phyloP scores from a whole-genome alignment of 2,113 vertebrate species.

The Malurus alboscapulatus region DNA sequence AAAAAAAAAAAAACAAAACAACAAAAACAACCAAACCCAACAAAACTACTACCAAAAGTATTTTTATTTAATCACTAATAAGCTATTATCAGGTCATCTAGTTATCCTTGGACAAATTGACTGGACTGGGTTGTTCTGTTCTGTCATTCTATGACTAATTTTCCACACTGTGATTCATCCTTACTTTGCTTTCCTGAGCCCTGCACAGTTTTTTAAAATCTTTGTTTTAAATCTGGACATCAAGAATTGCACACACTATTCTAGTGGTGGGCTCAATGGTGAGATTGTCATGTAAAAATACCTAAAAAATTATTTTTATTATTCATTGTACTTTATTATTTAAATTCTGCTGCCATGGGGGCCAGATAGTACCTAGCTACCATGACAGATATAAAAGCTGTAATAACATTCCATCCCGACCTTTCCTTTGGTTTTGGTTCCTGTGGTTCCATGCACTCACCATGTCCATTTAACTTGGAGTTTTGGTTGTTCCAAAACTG shows the following conservation, averaged over 20 bases:
- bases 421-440: constrained; percentile 29
- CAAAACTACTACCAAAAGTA: neutral
- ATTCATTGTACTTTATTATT: neutral
- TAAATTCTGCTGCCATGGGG: neutral
- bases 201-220: neutral
- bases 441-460: constrained; percentile 15
- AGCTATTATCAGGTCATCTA: neutral
- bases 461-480: neutral
- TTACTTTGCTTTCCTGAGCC: neutral
- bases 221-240: neutral
- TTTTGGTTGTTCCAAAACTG: constrained; percentile 43
- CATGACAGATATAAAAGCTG: constrained; percentile 15
- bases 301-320: neutral
- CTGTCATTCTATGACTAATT: neutral
- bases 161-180: neutral
- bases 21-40: neutral
- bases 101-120: neutral
- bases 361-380: neutral
- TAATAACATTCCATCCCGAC: constrained; percentile 37
- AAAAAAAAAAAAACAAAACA: neutral
- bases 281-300: neutral
- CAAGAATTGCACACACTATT: neutral
- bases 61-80: neutral
- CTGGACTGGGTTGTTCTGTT: neutral
- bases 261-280: neutral